Percentiles rank a stretch among this genome's conserved stretches.
phyloP scores from a whole-genome alignment of 2,888 invertebrate species.

The Nomada fabriciana region DNA sequence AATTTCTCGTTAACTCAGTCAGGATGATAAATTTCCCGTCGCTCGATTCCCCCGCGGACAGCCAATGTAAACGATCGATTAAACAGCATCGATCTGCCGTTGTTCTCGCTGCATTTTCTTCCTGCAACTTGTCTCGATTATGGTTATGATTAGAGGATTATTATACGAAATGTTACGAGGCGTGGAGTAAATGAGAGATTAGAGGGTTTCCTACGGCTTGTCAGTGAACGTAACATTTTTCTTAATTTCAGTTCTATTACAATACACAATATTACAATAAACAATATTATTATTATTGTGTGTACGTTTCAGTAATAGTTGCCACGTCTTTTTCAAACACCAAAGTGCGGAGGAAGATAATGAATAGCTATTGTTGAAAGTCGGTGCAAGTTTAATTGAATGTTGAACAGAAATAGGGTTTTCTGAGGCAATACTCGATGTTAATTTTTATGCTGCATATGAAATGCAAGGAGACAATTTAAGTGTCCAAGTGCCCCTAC shows the following conservation, averaged over 20 bases:
- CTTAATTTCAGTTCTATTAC: too few species aligned
- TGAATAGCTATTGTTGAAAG: not conserved
- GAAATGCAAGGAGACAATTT: not conserved
- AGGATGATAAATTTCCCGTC: constrained; percentile 32
- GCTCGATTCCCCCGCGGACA: constrained; percentile 6
- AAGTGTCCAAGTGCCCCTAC: not conserved
- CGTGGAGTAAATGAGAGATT: not conserved
- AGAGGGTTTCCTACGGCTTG: too few species aligned
- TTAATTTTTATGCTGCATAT: not conserved
- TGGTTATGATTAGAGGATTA: too few species aligned
- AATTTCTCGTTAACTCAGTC: constrained; percentile 48
- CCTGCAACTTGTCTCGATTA: too few species aligned
- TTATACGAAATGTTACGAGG: too few species aligned
- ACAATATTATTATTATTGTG: too few species aligned
- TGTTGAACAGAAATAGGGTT: not conserved
- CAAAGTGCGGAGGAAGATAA: too few species aligned
- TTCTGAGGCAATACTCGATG: too few species aligned
- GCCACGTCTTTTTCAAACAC: too few species aligned
- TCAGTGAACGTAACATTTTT: too few species aligned
- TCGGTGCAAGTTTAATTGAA: not conserved
- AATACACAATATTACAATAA: too few species aligned
- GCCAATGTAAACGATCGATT: not conserved
- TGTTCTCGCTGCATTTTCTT: not conserved
- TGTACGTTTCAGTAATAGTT: too few species aligned
- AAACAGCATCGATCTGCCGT: not conserved